Conservation (phyloP, 2,888 invertebrate species). For the Notodonta ziczac region DNA sequence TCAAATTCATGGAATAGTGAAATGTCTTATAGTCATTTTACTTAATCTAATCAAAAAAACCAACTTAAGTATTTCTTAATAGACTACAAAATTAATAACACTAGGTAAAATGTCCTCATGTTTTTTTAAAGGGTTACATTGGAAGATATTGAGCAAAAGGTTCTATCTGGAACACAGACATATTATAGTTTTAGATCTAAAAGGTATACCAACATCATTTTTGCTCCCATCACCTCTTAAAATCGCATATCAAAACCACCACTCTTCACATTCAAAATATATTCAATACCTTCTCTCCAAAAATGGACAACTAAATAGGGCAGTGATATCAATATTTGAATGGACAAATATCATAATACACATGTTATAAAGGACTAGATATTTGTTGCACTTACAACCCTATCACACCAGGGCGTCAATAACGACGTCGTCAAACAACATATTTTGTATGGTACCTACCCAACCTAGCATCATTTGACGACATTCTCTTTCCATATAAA, state of each 20-base stretch:
- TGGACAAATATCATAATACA: not conserved
- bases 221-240: slow-evolving; percentile 45
- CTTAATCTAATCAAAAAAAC: no score
- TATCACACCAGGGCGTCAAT: no score
- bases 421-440: no score
- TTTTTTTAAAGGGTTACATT: slow-evolving; percentile 20
- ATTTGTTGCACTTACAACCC: not conserved
- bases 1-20: no score
- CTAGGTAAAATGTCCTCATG: no score
- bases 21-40: no score
- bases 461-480: no score
- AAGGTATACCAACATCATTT: slow-evolving; percentile 33
- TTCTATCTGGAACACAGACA: slow-evolving; percentile 19
- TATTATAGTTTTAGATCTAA: slow-evolving; percentile 29
- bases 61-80: no score
- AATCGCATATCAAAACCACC: slow-evolving; percentile 40
- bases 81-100: no score
- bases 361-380: slow-evolving; percentile 2
- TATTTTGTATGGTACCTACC: no score
- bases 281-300: slow-evolving; percentile 9
- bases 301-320: slow-evolving; percentile 1
- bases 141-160: slow-evolving; percentile 55
- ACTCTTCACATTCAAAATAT: slow-evolving; percentile 11
- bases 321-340: not conserved
- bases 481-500: no score